Evolutionary conservation across 1,140 invertebrate species (phyloP).

Genomic region (Gonioctena quinquepunctata): DNA sequence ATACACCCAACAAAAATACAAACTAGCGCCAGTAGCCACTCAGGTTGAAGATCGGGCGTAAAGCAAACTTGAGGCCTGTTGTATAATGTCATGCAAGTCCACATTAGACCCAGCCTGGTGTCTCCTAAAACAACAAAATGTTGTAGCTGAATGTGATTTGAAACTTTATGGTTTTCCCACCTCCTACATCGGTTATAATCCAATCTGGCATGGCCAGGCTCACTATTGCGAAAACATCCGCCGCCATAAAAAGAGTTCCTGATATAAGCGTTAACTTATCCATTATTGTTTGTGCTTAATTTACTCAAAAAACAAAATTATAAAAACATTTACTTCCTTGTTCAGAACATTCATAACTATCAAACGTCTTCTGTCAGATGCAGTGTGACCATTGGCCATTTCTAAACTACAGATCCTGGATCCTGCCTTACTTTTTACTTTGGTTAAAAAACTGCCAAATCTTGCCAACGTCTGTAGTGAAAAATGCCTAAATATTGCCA

Average conservation of each 20-base stretch:
- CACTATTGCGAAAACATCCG: constrained; percentile 91
- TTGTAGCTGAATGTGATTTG: neutral
- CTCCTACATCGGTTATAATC: constrained; percentile 93
- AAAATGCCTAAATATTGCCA: too few species aligned
- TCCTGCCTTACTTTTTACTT: too few species aligned
- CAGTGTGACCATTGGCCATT: too few species aligned
- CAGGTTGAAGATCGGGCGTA: constrained; percentile 81
- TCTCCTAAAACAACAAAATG: constrained; percentile 65
- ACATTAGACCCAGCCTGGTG: constrained; percentile 87
- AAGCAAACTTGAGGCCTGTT: constrained; percentile 87
- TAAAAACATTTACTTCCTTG: too few species aligned
- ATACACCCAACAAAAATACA: constrained; percentile 92
- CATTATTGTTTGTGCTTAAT: too few species aligned
- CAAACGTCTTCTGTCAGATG: too few species aligned
- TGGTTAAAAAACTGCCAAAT: too few species aligned
- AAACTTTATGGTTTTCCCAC: constrained; percentile 57
- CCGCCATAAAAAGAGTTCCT: constrained; percentile 86
- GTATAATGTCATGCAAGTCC: constrained; percentile 91
- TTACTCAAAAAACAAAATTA: too few species aligned
- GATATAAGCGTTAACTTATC: constrained; percentile 92
- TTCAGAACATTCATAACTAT: too few species aligned
- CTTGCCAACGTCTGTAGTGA: too few species aligned
- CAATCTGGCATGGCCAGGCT: constrained; percentile 94
- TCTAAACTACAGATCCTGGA: too few species aligned
- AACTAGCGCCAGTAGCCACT: constrained; percentile 88